Evolutionary conservation across 2,888 invertebrate genomes (phyloP), one percentile per base, ranked within the genome.

Genomic region (Phaonia tiefii): DNA sequence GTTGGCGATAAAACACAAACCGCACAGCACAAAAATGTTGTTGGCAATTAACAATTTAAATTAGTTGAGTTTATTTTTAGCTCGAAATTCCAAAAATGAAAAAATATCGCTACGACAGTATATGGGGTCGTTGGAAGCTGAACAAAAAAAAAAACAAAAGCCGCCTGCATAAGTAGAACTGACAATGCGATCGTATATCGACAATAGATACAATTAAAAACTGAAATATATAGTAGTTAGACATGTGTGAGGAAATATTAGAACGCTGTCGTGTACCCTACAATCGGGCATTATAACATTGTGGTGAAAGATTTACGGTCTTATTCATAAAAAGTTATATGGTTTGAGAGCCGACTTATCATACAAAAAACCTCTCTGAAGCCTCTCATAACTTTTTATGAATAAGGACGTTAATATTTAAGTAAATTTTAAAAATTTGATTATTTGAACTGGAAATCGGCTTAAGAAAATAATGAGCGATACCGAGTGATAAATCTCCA

Each of bases 61-160:
- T 81, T 79, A 76, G 69, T 78, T 81, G 67, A 71, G 72, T 82
- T 79, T 83, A 82, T 80, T 83, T 82, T 83, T 83, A 83, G 78
- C 78, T 80, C 75, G 58, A 73, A 75, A 70, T 76, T 67, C 49
- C 56, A 78, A 66, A 78, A 72, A 75, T 58, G 69, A 54, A 67
- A 26, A 8, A 31, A 31, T 5, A n/a, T n/a, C n/a, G n/a, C n/a
- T n/a, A n/a, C n/a, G n/a, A 76, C 63, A n/a, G 10, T 63, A 63
- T 42, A 63, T 63, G 22, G 42, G 42, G 42, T 39, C 11, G 51
- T 22, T 22, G 8, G 22, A 31, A 31, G 2, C 11, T 5, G 49
- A n/a, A n/a, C n/a, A n/a, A n/a, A 49, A 15, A 49, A 7, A 15
- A 11, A n/a, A 49, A 49, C 49, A 49, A n/a, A n/a, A n/a, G n/a